phyloP scores from a whole-genome alignment of 2,797 vertebrate genomes.

The Lophius americanus region DNA sequence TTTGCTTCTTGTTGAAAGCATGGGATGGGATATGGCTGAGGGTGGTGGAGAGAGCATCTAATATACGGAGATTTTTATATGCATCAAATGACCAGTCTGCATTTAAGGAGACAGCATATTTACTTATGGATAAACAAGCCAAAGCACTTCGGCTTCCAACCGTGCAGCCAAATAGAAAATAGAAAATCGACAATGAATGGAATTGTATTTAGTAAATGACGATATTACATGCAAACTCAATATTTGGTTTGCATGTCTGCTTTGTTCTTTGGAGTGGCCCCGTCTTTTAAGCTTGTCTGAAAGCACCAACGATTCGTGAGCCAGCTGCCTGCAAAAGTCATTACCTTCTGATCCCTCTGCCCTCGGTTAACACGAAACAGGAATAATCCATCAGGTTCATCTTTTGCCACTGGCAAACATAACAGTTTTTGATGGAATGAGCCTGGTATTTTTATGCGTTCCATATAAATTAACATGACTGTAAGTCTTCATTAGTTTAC shows the following conservation, averaged over 20 bases:
- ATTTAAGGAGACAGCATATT: neutral
- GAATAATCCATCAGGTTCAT: slow-evolving; percentile 71
- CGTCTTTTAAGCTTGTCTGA: slow-evolving; percentile 45
- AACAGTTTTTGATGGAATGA: slow-evolving; percentile 53
- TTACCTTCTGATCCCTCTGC: slow-evolving; percentile 62
- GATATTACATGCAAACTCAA: slow-evolving; percentile 9
- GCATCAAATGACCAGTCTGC: neutral
- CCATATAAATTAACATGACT: slow-evolving; percentile 44
- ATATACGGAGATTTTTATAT: slow-evolving; percentile 1
- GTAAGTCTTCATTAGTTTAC: slow-evolving; percentile 60
- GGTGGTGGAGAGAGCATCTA: neutral
- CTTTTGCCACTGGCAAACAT: slow-evolving; percentile 50
- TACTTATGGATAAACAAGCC: too few relatives aligned
- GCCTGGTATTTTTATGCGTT: slow-evolving; percentile 49
- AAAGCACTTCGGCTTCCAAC: too few relatives aligned
- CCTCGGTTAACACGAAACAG: slow-evolving; percentile 50
- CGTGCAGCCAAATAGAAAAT: neutral
- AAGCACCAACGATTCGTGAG: slow-evolving; percentile 55
- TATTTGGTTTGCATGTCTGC: slow-evolving; percentile 56
- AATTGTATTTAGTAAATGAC: slow-evolving; percentile 1
- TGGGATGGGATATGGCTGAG: slow-evolving; percentile 8
- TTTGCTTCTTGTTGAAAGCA: slow-evolving; percentile 12
- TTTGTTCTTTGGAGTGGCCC: slow-evolving; percentile 40
- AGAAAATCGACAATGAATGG: neutral
- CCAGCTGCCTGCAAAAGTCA: slow-evolving; percentile 73